A percentile compares a stretch with the other conserved stretches of the same genome.
Conservation (phyloP, 2,888 invertebrate genomes). For the Listrodromus nycthemerus region DNA sequence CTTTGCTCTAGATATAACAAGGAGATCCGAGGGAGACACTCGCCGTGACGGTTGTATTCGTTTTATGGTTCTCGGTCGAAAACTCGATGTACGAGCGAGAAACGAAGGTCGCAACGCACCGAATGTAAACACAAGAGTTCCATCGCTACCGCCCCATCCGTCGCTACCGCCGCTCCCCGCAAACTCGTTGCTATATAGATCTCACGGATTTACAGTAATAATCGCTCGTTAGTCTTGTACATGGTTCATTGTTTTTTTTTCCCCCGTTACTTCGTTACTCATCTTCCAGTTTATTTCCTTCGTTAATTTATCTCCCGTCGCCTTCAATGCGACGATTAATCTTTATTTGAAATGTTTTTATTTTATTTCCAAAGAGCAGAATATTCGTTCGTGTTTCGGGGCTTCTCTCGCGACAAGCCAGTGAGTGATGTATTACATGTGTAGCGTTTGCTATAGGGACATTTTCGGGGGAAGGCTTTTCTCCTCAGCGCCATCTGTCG, state of each 20-base stretch:
- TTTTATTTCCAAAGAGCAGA: slow-evolving; percentile 9
- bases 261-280: slow-evolving; percentile 26
- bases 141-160: slow-evolving; percentile 27
- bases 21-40: slow-evolving; percentile 37
- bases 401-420: slow-evolving; percentile 16
- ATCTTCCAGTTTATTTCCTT: slow-evolving; percentile 57
- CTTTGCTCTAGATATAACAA: slow-evolving; percentile 44
- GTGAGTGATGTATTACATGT: slow-evolving; percentile 50
- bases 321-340: slow-evolving; percentile 19
- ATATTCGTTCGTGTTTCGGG: slow-evolving; percentile 23
- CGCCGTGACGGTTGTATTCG: slow-evolving; percentile 34
- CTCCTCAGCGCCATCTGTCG: slow-evolving; percentile 2
- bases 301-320: slow-evolving; percentile 18
- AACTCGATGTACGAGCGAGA: slow-evolving; percentile 66
- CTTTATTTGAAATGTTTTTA: neutral
- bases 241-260: slow-evolving; percentile 1
- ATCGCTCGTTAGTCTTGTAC: slow-evolving; percentile 23
- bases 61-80: slow-evolving; percentile 15
- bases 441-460: slow-evolving; percentile 69
- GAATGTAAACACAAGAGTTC: slow-evolving; percentile 43
- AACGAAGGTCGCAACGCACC: slow-evolving; percentile 61
- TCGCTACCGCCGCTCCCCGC: slow-evolving; percentile 30
- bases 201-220: slow-evolving; percentile 20
- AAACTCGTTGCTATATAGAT: slow-evolving; percentile 6
- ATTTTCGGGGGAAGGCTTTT: slow-evolving; percentile 71